Base-by-base conservation (phyloP, 2,113 vertebrate species). In the Anoplopoma fimbria region DNA sequence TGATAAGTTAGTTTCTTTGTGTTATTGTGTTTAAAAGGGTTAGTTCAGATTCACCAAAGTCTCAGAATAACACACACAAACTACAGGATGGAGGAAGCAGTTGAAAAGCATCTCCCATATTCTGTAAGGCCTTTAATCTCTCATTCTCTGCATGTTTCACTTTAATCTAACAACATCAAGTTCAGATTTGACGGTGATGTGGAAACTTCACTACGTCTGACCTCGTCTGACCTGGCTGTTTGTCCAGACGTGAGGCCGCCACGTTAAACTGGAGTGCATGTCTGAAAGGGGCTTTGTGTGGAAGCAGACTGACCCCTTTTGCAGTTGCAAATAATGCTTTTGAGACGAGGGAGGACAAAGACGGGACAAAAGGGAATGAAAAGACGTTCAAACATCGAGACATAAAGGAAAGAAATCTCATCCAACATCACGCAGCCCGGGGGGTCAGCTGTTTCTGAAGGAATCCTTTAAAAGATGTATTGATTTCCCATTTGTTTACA, bases 401-500 rank as follows among this genome's bases (percentile, higher is more conserved):
- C 19, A 27, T 6, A 14, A 9, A 45, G 17, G 14, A 33, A 53
- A 42, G 51, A 29, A 13, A 14, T 53, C 42, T 64, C 21, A 6
- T 45, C 8, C 15, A 58, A 14, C 19, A 57, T 36, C 34, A 36
- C 14, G n/a, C 19, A 79, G 6, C 69, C 45, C 7, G 40, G 2
- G 67, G 29, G 51, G 27, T 55, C 29, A 33, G 67, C 53, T 49
- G 63, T 9, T 55, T 25, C 49, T 76, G 65, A 12, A 72, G 81
- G 81, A 68, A 75, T 67, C 40, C 12, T 67, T 79, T 51, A 42
- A 55, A 86, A 34, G 42, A 51, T 33, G 29, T 47, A 88, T 88
- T 81, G 83, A 83, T 87, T 85, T 76, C 75, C 67, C 25, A 49
- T 75, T 69, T 61, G 61, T 68, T 76, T 42, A 9, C n/a, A 31